These are phyloP conservation scores for Myotis findleyi DNA, from an alignment of 2,797 vertebrate species.

Conservation along the genomic window DNA sequence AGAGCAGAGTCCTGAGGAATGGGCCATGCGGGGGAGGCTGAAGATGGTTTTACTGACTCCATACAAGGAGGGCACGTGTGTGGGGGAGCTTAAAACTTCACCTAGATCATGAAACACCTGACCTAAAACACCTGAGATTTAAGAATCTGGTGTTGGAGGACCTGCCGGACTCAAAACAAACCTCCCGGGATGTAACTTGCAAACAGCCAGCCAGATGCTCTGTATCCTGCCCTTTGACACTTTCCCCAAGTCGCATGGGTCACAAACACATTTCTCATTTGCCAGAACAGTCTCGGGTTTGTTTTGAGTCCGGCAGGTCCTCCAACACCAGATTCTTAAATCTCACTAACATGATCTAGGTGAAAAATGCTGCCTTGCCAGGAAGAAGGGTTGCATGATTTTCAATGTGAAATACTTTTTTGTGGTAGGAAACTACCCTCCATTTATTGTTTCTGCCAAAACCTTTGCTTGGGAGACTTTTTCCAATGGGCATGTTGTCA, in stretches of 20 bases:
- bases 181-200: background rate
- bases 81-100: too few species aligned
- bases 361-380: conserved; percentile 9
- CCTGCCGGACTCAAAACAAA: too few species aligned
- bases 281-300: background rate
- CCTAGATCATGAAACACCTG: too few species aligned
- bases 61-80: too few species aligned
- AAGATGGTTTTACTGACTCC: too few species aligned
- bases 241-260: background rate
- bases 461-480: background rate
- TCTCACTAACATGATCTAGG: conserved; percentile 27
- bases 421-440: background rate
- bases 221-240: background rate
- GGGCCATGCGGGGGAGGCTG: background rate
- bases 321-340: background rate
- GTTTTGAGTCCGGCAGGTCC: conserved; percentile 53
- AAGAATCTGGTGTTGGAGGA: too few species aligned
- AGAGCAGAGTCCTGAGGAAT: background rate
- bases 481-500: background rate
- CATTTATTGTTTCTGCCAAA: conserved; percentile 55
- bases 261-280: background rate
- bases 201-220: background rate
- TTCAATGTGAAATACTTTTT: background rate
- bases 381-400: conserved; percentile 34
- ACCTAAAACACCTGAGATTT: too few species aligned